Evolutionary conservation across 2,888 invertebrate species (phyloP).

Genomic region (Epistrophe eligans): DNA sequence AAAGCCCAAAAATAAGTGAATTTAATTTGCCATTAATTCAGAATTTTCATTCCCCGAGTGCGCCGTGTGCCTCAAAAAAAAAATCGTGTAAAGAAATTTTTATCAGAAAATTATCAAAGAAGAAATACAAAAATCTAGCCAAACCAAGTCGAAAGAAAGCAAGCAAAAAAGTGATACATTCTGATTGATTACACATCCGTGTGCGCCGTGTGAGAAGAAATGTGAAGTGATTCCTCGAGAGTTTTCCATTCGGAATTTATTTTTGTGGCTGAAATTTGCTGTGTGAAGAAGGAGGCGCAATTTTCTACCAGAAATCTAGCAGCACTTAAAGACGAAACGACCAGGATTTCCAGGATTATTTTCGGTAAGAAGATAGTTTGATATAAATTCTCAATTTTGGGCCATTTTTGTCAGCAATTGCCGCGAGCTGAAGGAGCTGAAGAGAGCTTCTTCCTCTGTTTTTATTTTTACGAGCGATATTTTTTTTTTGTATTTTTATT

Average conservation of each 20-base stretch:
- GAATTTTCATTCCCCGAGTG: slow-evolving; percentile 25
- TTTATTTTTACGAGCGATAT: slow-evolving; percentile 65
- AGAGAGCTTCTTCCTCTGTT: slow-evolving; percentile 53
- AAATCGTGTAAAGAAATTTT: slow-evolving; percentile 26
- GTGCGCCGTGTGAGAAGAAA: slow-evolving; percentile 57
- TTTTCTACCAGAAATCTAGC: slow-evolving; percentile 13
- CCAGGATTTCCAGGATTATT: slow-evolving; percentile 30
- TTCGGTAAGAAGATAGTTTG: slow-evolving; percentile 42
- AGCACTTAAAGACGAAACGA: slow-evolving; percentile 27
- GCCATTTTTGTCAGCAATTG: slow-evolving; percentile 24
- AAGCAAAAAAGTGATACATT: slow-evolving; percentile 10
- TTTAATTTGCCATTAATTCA: slow-evolving; percentile 30
- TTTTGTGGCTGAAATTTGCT: slow-evolving; percentile 24
- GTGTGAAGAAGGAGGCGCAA: slow-evolving; percentile 15
- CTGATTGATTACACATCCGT: slow-evolving; percentile 69
- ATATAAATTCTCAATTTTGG: slow-evolving; percentile 40
- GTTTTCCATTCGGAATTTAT: slow-evolving; percentile 52
- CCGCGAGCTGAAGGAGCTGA: slow-evolving; percentile 19
- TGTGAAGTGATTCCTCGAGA: slow-evolving; percentile 65
- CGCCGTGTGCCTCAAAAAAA: slow-evolving; percentile 34
- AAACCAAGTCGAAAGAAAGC: slow-evolving; percentile 43
- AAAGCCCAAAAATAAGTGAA: slow-evolving; percentile 26
- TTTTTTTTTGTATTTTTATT: slow-evolving; percentile 58
- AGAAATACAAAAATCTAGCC: slow-evolving; percentile 50
- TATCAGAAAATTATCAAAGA: slow-evolving; percentile 10